These are phyloP conservation scores for Anoplolepis gracilipes DNA, from an alignment of 1,140 invertebrate genomes.

Conservation along the genomic window DNA sequence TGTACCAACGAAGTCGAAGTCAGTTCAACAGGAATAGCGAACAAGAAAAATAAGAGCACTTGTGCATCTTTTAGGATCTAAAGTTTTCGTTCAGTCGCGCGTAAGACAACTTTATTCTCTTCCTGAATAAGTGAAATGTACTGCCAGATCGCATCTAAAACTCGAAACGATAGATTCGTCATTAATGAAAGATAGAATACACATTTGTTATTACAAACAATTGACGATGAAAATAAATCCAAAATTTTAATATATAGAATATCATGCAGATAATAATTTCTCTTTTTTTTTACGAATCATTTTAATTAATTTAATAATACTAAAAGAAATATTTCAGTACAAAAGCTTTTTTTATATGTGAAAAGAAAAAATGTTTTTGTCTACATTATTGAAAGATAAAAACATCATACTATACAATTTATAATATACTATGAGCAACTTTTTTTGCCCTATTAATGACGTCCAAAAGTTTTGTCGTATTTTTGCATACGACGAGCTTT, in stretches of 20 bases:
- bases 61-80: conserved; percentile 50
- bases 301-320: not conserved
- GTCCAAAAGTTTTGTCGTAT: conserved; percentile 1
- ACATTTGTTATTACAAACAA: not conserved
- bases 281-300: not conserved
- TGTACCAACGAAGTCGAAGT: conserved; percentile 25
- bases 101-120: conserved; percentile 44
- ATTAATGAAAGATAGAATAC: not conserved
- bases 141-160: conserved; percentile 5
- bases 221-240: not conserved
- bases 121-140: conserved; percentile 37
- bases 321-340: not conserved
- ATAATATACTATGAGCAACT: not conserved
- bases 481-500: not conserved
- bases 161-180: not conserved
- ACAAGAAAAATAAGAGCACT: conserved; percentile 9
- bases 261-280: not conserved
- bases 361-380: not conserved
- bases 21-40: conserved; percentile 37
- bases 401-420: not conserved
- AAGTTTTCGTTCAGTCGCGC: conserved; percentile 36
- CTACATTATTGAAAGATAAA: conserved; percentile 5
- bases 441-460: conserved; percentile 48
- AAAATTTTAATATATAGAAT: not conserved
- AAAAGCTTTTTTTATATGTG: not conserved